Evolutionary conservation across 2,888 invertebrate genomes (phyloP), one percentile per base, ranked within the genome.

Genomic region (Cistogaster globosa): DNA sequence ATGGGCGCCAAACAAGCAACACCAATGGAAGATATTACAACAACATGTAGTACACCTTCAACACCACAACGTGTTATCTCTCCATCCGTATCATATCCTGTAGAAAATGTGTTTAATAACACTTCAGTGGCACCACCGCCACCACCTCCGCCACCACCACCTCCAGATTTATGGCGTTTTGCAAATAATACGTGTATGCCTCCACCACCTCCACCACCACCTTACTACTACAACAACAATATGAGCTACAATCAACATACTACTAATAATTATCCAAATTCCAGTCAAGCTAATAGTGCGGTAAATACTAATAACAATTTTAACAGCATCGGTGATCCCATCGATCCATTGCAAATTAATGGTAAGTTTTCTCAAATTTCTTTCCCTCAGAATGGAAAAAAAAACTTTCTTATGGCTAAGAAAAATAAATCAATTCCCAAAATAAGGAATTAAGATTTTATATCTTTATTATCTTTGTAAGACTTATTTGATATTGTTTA

Each of bases 101-200:
- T 55, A 63, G 58, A 62, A 51, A 81, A 78, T 72, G 63, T 85
- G 79, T 69, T 80, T 71, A 60, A 38, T 53, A 53, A 82, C 81
- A 32, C 84, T 58, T 51, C 38, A 42, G 79, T 75, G 55, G 78
- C 88, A 45, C 88, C 88, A 65, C 87, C 88, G 5, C 91, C 91
- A 1, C 91, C 90, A n/a, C 91, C 90, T 16, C 90, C 91, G n/a
- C 91, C 91, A 38, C 90, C 90, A 53, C 90, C 90, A 72, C 91
- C 91, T 16, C 89, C 89, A 14, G 89, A 90, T 74, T 90, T 90
- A 87, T 89, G 83, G 83, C 88, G 90, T 32, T 75, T 75, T 18
- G 74, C 83, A 14, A 81, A 62, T 71, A 36, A 55, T 32, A 72
- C 81, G 71, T 78, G 53, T 68, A 86, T 82, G 80, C 87, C 83